Base-by-base conservation (phyloP, 23 tunicate species). In the Trididemnum nubilum region DNA sequence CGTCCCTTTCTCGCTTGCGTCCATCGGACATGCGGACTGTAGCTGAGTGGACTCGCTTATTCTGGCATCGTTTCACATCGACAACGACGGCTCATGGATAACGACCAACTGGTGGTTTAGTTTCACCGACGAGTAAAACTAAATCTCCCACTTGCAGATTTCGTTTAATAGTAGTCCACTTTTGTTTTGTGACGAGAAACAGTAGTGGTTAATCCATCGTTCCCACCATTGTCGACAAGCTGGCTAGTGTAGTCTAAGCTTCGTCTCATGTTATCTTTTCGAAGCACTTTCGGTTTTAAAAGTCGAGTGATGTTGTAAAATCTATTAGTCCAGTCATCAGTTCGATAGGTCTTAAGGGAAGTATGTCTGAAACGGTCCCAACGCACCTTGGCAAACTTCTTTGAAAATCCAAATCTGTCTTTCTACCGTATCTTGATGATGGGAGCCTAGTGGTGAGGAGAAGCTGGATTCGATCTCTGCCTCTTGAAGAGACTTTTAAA, bases 371-470 rank as follows among this genome's bases (percentile, higher is more conserved):
- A n/a, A n/a, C 5, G 67, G 26, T 15, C 67, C 67, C 5, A 61
- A 25, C 5, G n/a, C 4, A 26, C 67, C 67, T n/a, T 61, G 29
- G 29, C 67, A 61, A 12, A 61, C 67, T 22, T 61, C 67, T 26
- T 61, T 61, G 67, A 61, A 61, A 4, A 26, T 61, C 5, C 67
- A 25, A 5, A 61, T 22, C 26, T 61, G 67, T 25, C 67, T 21
- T 61, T 61, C 67, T 15, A 61, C 67, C 4, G 67, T 61, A 4
- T 26, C 67, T 61, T 61, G 67, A 61, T 61, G 67, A 21, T 61
- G 67, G 67, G 67, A 61, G 29, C 67, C n/a, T 5, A 25, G 26
- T 5, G 67, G 29, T 61, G 67, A 4, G 4, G 67, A 61, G n/a
- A 61, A 61, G 15, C n/a, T 26, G 26, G 26, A 61, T 5, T 21